Base-by-base conservation (phyloP, 2,797 vertebrate species). In the Echeneis naucrates region DNA sequence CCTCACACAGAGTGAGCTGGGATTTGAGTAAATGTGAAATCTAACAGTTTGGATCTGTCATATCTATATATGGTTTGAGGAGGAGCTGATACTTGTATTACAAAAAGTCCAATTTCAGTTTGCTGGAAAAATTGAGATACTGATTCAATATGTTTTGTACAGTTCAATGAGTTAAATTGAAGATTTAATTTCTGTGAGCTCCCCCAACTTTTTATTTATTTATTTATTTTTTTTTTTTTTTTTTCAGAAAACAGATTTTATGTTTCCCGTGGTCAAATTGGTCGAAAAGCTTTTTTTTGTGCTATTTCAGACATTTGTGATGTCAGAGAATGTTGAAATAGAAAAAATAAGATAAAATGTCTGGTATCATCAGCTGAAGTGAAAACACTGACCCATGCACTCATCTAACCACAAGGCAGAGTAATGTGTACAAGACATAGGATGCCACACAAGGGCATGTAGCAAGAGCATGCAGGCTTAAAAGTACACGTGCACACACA, bases 401-500 rank as follows among this genome's bases (percentile, higher is more conserved):
- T n/a, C n/a, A n/a, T n/a, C n/a, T 21, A 17, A 38, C 37, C 19
- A 32, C 8, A 23, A 30, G 47, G 44, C 37, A 33, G 8, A 19
- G 27, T 16, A 11, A 11, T 51, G 44, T 56, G 27, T 35, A 16
- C 16, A 62, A 55, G 50, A 50, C 23, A 48, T 24, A 59, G 27
- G 8, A 42, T n/a, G 32, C 4, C 21, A 32, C 57, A 61, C 23
- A 50, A 45, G 45, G 35, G 24, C 32, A 32, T 38, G 8, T 45
- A 16, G 45, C 65, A 35, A 51, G 37, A 53, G 35, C 24, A 44
- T 27, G 62, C n/a, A n/a, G n/a, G 30, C 6, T 30, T 30, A 30
- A 59, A 56, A 68, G 54, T 48, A 24, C 11, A 48, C 47, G 48
- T 45, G n/a, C 19, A 45, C 10, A n/a, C 9, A 23, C 10, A n/a